Conservation (phyloP, 1,140 invertebrate species). For the Stegodyphus dumicola region DNA sequence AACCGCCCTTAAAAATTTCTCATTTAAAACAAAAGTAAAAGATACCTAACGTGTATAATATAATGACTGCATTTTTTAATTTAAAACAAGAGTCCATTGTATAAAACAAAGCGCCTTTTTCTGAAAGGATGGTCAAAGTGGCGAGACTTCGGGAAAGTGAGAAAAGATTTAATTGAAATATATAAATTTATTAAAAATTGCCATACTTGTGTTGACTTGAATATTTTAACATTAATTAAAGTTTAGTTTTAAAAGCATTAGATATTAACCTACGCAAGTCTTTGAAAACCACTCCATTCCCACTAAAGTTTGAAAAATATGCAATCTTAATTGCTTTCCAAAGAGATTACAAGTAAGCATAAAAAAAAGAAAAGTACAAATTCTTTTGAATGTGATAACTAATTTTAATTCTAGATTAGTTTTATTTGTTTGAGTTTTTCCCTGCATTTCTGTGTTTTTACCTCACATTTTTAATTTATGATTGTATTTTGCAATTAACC, state of each 20-base stretch:
- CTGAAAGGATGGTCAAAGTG: too few species aligned
- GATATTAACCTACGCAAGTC: neutral
- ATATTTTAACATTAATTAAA: conserved; percentile 39
- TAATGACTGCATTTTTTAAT: too few species aligned
- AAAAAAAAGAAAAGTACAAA: neutral
- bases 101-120: too few species aligned
- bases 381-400: conserved; percentile 16
- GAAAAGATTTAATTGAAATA: neutral
- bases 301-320: neutral
- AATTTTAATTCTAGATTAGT: conserved; percentile 33
- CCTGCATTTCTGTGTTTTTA: conserved; percentile 1
- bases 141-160: too few species aligned
- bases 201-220: neutral
- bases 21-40: too few species aligned
- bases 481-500: conserved; percentile 58
- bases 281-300: neutral
- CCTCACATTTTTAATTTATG: conserved; percentile 47
- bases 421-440: neutral
- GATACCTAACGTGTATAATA: too few species aligned
- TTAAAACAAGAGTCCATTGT: too few species aligned
- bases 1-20: too few species aligned
- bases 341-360: neutral
- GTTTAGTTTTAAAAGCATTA: neutral
- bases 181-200: conserved; percentile 3
- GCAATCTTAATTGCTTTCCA: neutral